Percentiles rank a stretch among this genome's conserved stretches.
Conservation (phyloP, 1,140 invertebrate genomes). For the Teleopsis dalmanni region DNA sequence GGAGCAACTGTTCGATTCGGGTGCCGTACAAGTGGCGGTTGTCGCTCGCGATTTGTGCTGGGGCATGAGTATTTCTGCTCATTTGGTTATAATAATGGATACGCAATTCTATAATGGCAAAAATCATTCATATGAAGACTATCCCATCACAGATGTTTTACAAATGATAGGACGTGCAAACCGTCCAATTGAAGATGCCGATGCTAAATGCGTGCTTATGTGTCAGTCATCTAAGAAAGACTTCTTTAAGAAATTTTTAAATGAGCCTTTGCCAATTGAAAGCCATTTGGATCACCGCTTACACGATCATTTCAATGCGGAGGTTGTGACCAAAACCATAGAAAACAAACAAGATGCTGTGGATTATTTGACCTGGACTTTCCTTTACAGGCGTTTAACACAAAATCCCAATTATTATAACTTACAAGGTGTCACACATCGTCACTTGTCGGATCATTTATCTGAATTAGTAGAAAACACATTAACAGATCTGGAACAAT, state of each 20-base stretch:
- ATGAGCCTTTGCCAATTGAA: slow-evolving; percentile 96
- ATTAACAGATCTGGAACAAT: slow-evolving; percentile 89
- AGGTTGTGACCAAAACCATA: slow-evolving; percentile 99
- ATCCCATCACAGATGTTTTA: slow-evolving; percentile 92
- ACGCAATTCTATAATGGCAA: slow-evolving; percentile 98
- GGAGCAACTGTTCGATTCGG: slow-evolving; percentile 86
- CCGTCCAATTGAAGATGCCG: slow-evolving; percentile 82
- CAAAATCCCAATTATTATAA: slow-evolving; percentile 99
- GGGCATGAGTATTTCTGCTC: slow-evolving; percentile 78
- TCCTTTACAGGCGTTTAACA: slow-evolving; percentile 91
- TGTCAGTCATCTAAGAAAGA: slow-evolving; percentile 98
- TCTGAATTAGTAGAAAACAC: slow-evolving; percentile 98
- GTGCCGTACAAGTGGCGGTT: slow-evolving; percentile 90
- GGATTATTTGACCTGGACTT: slow-evolving; percentile 99
- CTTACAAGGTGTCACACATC: slow-evolving; percentile 91
- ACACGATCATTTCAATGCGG: slow-evolving; percentile 99
- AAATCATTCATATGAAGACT: slow-evolving; percentile 89
- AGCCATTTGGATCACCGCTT: slow-evolving; percentile 93
- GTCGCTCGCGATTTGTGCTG: slow-evolving; percentile 86
- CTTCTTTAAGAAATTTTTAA: slow-evolving; percentile 98
- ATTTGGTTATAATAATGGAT: slow-evolving; percentile 95
- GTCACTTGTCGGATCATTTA: slow-evolving; percentile 95
- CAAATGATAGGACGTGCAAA: slow-evolving; percentile 95
- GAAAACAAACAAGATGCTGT: slow-evolving; percentile 99
- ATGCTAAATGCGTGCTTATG: slow-evolving; percentile 93